Base-by-base conservation (phyloP, 2,888 invertebrate genomes). In the Trachelus troglodyta region DNA sequence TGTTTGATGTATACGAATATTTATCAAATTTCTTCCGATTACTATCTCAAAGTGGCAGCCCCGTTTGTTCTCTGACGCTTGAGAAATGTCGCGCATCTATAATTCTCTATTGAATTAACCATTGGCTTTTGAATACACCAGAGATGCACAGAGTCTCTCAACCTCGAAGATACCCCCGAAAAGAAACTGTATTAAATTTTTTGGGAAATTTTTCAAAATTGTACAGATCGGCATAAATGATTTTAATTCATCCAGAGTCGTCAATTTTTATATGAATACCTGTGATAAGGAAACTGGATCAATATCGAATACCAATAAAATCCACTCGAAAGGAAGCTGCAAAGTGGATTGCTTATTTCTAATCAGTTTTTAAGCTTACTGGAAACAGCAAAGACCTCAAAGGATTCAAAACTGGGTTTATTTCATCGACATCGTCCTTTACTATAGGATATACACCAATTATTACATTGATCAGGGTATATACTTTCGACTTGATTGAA, bases 1-100 rank as follows among this genome's bases (percentile, higher is more conserved):
- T 12, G 12, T 31, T 71, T 71, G 71, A 71, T 71, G 71, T 34
- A 71, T 71, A 34, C 71, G 71, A 4, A 34, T 71, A 71, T 71
- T 71, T 71, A 71, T 71, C 71, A 71, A 15, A 4, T 71, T 71
- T 71, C 11, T 71, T 1, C 71, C 71, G 71, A 71, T 71, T 71
- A 71, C 71, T 34, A 71, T 71, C 31, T 71, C 71, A 34, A 34
- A n/a, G 31, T 34, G 34, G 71, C 77, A 31, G 77, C n/a, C 69
- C 35, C 69, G 71, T 77, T 79, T 75, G 73, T 77, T 75, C 75
- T 73, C 77, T 34, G 75, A 73, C 37, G 73, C 31, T 23, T 79
- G 77, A 79, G 75, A 79, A 79, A 79, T 79, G 73, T 77, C 69
- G 69, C 69, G 73, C 40, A 77, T 77, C 75, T 34, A 69, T 68